Conservation (phyloP, 2,797 vertebrate genomes). For the Carapus acus region DNA sequence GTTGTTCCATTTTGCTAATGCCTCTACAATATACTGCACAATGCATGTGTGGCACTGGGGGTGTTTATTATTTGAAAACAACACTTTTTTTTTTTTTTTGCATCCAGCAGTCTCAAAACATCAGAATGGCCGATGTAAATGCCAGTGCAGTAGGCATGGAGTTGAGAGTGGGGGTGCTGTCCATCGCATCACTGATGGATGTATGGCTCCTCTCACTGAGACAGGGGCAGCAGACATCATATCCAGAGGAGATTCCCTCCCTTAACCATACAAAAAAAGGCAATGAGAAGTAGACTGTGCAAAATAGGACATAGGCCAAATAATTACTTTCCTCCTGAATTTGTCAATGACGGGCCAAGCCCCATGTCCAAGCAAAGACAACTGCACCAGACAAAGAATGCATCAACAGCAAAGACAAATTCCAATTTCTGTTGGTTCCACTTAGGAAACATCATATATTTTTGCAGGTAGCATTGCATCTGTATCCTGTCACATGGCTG, state of each 20-base stretch:
- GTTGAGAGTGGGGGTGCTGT: slow-evolving; percentile 17
- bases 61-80: slow-evolving; percentile 8
- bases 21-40: slow-evolving; percentile 7
- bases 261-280: slow-evolving; percentile 34
- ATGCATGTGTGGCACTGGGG: slow-evolving; percentile 7
- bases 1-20: slow-evolving; percentile 30
- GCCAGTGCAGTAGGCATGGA: slow-evolving; percentile 7
- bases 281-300: slow-evolving; percentile 36
- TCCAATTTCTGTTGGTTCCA: no score
- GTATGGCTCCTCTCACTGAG: slow-evolving; percentile 49
- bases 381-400: no score
- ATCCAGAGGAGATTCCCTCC: slow-evolving; percentile 66
- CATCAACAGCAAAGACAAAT: no score
- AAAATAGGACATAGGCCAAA: slow-evolving; percentile 57
- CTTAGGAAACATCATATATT: no score
- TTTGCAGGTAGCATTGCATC: no score
- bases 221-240: slow-evolving; percentile 50
- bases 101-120: no score
- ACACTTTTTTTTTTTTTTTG: no score
- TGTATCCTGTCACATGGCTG: no score
- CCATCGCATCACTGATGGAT: slow-evolving; percentile 52
- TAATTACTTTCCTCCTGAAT: slow-evolving; percentile 37
- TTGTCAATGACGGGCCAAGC: slow-evolving; percentile 36
- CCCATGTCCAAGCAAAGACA: no score
- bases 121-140: not conserved